A percentile compares a stretch with the other conserved stretches of the same genome.
Conservation (phyloP, 2,888 invertebrate genomes). For the Vanessa cardui region DNA sequence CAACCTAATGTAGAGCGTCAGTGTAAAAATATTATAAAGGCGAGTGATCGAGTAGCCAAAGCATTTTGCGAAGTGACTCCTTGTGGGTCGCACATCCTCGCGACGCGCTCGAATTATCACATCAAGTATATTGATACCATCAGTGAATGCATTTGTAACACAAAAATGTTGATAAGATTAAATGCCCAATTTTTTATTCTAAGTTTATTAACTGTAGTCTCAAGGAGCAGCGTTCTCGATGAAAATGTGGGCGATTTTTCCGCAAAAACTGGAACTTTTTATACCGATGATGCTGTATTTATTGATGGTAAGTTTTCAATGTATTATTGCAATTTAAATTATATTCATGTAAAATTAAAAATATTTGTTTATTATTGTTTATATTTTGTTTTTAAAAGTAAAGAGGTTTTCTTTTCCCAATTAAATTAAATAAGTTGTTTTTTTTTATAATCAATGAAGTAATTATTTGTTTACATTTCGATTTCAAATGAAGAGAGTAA, state of each 20-base stretch:
- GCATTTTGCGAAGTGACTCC: slow-evolving; percentile 80
- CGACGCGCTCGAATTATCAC: slow-evolving; percentile 53
- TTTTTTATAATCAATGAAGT: slow-evolving; percentile 1
- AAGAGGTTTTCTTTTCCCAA: not conserved
- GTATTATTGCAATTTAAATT: slow-evolving; percentile 5
- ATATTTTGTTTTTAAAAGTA: not conserved
- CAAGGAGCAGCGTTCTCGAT: slow-evolving; percentile 61
- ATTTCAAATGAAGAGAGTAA: slow-evolving; percentile 14
- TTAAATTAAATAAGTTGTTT: slow-evolving; percentile 3
- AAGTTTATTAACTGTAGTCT: slow-evolving; percentile 56
- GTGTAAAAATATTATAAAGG: slow-evolving; percentile 79
- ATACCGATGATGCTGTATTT: slow-evolving; percentile 76
- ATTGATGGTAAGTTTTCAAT: slow-evolving; percentile 68
- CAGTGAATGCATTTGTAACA: slow-evolving; percentile 53
- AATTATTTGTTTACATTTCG: slow-evolving; percentile 31
- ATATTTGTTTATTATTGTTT: too few relatives aligned
- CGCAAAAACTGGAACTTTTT: slow-evolving; percentile 66
- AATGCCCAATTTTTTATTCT: slow-evolving; percentile 48
- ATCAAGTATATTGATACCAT: slow-evolving; percentile 37
- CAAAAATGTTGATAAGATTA: slow-evolving; percentile 31
- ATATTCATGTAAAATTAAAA: not conserved
- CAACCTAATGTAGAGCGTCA: slow-evolving; percentile 73
- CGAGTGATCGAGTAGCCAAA: slow-evolving; percentile 61
- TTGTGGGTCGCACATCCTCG: slow-evolving; percentile 71
- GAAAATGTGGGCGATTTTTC: slow-evolving; percentile 61